Percentiles rank a stretch among this genome's conserved stretches.
phyloP scores from a whole-genome alignment of 2,113 vertebrate genomes.

The Marmota monax region DNA sequence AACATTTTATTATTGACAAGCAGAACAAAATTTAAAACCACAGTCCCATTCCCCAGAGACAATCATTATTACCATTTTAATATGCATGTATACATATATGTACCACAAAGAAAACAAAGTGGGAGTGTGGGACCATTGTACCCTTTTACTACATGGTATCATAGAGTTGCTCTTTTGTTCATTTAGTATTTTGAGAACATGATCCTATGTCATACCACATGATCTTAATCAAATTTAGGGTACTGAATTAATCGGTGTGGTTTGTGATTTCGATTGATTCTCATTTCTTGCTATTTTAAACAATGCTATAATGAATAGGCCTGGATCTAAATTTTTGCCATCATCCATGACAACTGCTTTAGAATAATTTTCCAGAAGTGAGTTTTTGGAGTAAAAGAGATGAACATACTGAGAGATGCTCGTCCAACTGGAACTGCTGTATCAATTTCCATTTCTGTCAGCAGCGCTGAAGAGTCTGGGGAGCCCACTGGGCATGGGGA shows the following conservation, averaged over 20 bases:
- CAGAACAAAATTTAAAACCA: background rate
- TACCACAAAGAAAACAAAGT: background rate
- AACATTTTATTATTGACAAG: constrained; percentile 6
- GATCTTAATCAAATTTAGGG: background rate
- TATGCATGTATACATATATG: background rate
- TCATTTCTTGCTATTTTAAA: constrained; percentile 17
- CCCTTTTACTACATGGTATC: too few relatives aligned
- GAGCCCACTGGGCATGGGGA: too few relatives aligned
- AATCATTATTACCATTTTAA: background rate
- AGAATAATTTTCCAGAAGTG: constrained; percentile 5
- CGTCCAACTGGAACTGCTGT: background rate
- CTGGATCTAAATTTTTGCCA: background rate
- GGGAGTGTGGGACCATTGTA: background rate
- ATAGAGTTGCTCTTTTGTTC: background rate
- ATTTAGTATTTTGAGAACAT: constrained; percentile 29
- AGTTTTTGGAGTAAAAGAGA: background rate
- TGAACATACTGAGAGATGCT: background rate
- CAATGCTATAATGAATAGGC: background rate
- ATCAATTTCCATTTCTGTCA: background rate
- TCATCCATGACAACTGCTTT: background rate
- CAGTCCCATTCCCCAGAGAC: background rate
- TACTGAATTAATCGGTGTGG: background rate
- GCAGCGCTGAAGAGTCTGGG: rapidly evolving
- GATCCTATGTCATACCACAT: background rate
- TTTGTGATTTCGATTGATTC: background rate